These are phyloP conservation scores for Opisthograptis luteolata DNA, from an alignment of 2,888 invertebrate species.

Conservation along the genomic window DNA sequence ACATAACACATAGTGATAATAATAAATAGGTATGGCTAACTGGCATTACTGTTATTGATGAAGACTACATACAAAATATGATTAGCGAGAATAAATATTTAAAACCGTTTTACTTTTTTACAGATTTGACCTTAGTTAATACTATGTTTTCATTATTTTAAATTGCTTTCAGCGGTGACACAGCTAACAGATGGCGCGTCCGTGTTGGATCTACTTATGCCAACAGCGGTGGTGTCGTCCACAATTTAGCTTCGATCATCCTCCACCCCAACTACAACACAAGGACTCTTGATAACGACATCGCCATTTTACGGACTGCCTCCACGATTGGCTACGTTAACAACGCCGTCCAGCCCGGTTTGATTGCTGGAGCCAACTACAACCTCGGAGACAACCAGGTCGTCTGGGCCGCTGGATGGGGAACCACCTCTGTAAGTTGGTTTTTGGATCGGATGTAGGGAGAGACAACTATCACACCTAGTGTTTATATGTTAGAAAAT, in stretches of 20 bases:
- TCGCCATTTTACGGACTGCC: conserved; percentile 47
- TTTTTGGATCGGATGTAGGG: too few relatives aligned
- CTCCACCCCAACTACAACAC: conserved; percentile 23
- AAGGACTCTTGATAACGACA: conserved; percentile 42
- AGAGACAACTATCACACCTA: neutral
- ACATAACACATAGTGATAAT: too few relatives aligned
- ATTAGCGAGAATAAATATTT: too few relatives aligned
- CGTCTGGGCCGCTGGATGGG: conserved; percentile 65
- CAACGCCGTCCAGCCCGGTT: conserved; percentile 39
- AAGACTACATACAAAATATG: too few relatives aligned
- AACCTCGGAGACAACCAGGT: conserved; percentile 49
- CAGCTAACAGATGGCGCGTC: conserved; percentile 39
- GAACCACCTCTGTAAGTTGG: conserved; percentile 49
- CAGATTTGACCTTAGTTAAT: too few relatives aligned
- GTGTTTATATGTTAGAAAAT: neutral
- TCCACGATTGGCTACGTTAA: conserved; percentile 34
- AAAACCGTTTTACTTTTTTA: too few relatives aligned
- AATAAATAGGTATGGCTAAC: too few relatives aligned
- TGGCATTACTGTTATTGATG: too few relatives aligned
- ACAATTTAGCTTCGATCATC: conserved; percentile 9
- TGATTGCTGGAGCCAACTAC: conserved; percentile 57
- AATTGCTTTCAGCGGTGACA: conserved; percentile 38
- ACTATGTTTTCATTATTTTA: neutral
- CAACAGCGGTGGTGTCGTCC: conserved; percentile 49
- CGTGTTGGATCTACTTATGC: conserved; percentile 49